Evolutionary conservation across 2,113 vertebrate species (phyloP).

Genomic region (Alosa alosa): DNA sequence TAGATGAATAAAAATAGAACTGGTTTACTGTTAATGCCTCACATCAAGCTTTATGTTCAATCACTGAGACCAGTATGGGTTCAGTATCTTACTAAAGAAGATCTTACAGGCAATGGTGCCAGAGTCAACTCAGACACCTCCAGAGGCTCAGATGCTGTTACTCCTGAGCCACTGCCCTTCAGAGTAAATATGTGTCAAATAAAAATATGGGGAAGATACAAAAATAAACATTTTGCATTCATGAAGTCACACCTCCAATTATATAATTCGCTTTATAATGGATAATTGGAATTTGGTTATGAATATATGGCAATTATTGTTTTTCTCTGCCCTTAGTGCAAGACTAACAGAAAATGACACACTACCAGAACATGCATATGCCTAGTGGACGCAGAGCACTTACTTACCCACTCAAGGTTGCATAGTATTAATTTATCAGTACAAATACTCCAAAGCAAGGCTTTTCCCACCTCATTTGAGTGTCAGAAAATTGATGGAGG

Average conservation of each 20-base stretch:
- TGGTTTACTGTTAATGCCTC: neutral
- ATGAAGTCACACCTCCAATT: no score
- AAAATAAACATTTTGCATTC: no score
- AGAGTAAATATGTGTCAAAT: no score
- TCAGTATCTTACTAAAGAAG: no score
- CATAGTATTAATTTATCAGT: neutral
- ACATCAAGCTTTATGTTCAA: constrained; percentile 3
- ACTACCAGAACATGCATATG: neutral
- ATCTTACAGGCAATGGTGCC: no score
- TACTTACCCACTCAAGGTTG: neutral
- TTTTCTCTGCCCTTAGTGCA: neutral
- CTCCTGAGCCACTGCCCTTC: no score
- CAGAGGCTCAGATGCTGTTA: no score
- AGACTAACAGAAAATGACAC: neutral
- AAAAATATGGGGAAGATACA: no score
- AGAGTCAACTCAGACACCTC: no score
- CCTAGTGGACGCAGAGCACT: neutral
- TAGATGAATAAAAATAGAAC: neutral
- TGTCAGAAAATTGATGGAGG: constrained; percentile 55
- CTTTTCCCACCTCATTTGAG: constrained; percentile 61
- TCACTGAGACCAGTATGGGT: neutral
- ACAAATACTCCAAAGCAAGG: constrained; percentile 33
- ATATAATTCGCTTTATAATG: no score
- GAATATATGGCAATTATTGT: neutral
- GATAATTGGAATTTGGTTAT: no score